Percentiles rank a stretch among this genome's conserved stretches.
phyloP scores from a whole-genome alignment of 2,888 invertebrate species.

The Eupeodes luniger region DNA sequence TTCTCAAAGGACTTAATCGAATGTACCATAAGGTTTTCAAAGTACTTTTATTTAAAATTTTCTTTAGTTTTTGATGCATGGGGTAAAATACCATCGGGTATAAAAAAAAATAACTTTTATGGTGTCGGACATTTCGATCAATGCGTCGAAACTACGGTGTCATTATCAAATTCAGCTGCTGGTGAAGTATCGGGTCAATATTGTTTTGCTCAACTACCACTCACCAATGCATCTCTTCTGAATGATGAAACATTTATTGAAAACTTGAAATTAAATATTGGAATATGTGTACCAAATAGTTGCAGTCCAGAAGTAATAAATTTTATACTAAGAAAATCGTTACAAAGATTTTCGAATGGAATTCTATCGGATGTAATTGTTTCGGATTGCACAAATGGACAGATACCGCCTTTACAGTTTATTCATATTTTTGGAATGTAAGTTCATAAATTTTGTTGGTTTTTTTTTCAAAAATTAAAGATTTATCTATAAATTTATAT shows the following conservation, averaged over 20 bases:
- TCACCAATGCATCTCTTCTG: background rate
- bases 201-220: slow-evolving; percentile 29
- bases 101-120: background rate
- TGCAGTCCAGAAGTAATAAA: slow-evolving; percentile 28
- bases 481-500: background rate
- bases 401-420: background rate
- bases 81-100: slow-evolving; percentile 47
- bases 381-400: slow-evolving; percentile 24
- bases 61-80: slow-evolving; percentile 48
- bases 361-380: slow-evolving; percentile 17
- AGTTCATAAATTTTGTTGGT: background rate
- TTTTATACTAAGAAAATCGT: background rate
- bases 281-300: slow-evolving; percentile 39
- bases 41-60: background rate
- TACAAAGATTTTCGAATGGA: slow-evolving; percentile 3
- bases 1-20: no score
- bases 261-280: background rate
- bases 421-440: slow-evolving; percentile 52
- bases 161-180: background rate
- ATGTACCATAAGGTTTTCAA: no score
- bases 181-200: slow-evolving; percentile 29
- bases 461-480: no score
- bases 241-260: background rate
- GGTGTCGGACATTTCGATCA: slow-evolving; percentile 38
- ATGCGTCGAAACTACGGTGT: slow-evolving; percentile 14